These are phyloP conservation scores for Chrysochloris asiatica DNA, from an alignment of 2,113 vertebrate genomes.

Conservation along the genomic window DNA sequence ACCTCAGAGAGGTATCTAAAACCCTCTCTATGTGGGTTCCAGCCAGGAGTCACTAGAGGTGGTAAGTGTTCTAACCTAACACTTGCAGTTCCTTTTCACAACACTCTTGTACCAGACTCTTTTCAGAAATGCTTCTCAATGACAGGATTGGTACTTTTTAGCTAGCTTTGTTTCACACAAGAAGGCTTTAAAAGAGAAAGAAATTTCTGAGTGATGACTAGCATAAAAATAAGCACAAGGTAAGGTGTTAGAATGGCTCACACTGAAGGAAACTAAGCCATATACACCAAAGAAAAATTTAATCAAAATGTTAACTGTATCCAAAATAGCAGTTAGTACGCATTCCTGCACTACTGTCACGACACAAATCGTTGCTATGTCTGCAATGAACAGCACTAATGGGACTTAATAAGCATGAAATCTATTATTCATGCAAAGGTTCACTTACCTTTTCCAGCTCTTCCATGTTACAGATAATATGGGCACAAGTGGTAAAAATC, in stretches of 20 bases:
- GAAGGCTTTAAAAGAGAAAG: neutral
- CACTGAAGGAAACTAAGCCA: neutral
- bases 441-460: conserved; percentile 94
- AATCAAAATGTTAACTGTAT: neutral
- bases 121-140: neutral
- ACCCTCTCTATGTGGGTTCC: too few relatives aligned
- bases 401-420: neutral
- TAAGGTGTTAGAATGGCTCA: neutral
- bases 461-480: conserved; percentile 98
- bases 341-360: neutral
- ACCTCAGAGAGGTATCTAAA: neutral
- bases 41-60: neutral
- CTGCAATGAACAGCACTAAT: neutral
- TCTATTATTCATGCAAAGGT: neutral
- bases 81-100: neutral
- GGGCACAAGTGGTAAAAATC: conserved; percentile 99
- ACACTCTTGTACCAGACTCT: neutral
- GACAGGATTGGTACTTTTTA: neutral
- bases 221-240: neutral
- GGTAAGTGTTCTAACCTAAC: neutral
- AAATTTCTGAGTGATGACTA: neutral
- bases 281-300: neutral
- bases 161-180: neutral
- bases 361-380: neutral
- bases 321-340: neutral